phyloP scores from a whole-genome alignment of 1,140 invertebrate species.

The Forficula auricularia region DNA sequence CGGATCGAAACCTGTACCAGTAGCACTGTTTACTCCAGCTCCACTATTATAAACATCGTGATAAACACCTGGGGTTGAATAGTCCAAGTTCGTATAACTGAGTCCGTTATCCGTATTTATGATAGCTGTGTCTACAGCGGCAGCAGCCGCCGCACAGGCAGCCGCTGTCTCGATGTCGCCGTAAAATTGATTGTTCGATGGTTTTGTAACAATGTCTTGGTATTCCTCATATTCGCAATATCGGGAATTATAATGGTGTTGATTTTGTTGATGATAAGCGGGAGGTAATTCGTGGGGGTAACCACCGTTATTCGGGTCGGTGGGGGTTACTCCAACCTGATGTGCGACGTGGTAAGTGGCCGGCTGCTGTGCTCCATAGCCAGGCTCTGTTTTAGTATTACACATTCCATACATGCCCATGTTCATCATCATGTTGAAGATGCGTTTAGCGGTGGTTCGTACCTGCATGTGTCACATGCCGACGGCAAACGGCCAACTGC shows the following conservation, averaged over 20 bases:
- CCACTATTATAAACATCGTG: too few relatives aligned
- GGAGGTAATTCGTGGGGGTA: neutral
- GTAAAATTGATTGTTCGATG: neutral
- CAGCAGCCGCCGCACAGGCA: neutral
- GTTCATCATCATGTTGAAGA: conserved; percentile 47
- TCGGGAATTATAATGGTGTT: neutral
- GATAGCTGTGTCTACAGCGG: conserved; percentile 27
- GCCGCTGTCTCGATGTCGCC: neutral
- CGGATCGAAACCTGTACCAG: too few relatives aligned
- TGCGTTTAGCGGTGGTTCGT: too few relatives aligned
- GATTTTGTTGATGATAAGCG: neutral
- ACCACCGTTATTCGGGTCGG: neutral
- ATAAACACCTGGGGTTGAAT: conserved; percentile 19
- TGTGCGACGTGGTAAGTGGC: conserved; percentile 28
- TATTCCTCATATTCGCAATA: neutral
- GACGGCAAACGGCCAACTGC: too few relatives aligned
- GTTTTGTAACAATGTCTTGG: neutral
- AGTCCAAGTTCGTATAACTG: conserved; percentile 80
- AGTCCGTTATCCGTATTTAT: conserved; percentile 69
- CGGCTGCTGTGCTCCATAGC: conserved; percentile 28
- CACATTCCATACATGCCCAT: conserved; percentile 49
- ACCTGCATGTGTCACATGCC: too few relatives aligned
- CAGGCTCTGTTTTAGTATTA: conserved; percentile 31
- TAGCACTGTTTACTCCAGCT: too few relatives aligned
- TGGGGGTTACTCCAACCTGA: conserved; percentile 9